Evolutionary conservation across 2,888 invertebrate species (phyloP).

Genomic region (Eurytoma adleriae): DNA sequence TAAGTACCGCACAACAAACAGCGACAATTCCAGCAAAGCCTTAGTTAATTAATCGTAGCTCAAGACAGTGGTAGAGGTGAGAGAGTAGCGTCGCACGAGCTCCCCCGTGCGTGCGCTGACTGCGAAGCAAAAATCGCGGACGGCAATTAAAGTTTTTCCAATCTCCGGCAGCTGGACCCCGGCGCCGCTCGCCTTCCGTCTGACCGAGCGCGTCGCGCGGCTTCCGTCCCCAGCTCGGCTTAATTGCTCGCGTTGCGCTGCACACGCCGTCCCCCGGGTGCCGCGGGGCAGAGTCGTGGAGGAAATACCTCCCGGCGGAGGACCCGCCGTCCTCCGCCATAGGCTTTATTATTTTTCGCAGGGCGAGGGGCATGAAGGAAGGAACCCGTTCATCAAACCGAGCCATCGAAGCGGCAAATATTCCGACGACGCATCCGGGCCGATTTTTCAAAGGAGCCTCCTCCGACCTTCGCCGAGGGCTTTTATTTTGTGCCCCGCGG

Average conservation of each 20-base stretch:
- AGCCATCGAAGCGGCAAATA: constrained; percentile 68
- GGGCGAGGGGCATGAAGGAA: constrained; percentile 57
- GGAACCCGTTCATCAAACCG: constrained; percentile 65
- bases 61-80: neutral
- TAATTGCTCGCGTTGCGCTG: constrained; percentile 37
- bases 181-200: neutral
- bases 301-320: constrained; percentile 28
- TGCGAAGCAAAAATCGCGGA: neutral
- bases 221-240: constrained; percentile 10
- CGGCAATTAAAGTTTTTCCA: constrained; percentile 53
- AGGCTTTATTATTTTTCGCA: constrained; percentile 61
- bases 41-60: neutral
- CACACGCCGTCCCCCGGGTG: neutral
- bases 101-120: neutral
- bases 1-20: too few relatives aligned
- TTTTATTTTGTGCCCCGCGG: constrained; percentile 25
- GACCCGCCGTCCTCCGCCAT: neutral
- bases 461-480: constrained; percentile 26
- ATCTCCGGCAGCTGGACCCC: constrained; percentile 33
- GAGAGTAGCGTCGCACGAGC: constrained; percentile 1
- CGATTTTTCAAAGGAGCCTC: constrained; percentile 66
- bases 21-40: too few relatives aligned
- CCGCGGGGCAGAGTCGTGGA: neutral
- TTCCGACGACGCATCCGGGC: constrained; percentile 62
- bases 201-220: neutral